These are phyloP conservation scores for Drosophila testacea DNA, from an alignment of 2,888 invertebrate genomes.

Conservation along the genomic window DNA sequence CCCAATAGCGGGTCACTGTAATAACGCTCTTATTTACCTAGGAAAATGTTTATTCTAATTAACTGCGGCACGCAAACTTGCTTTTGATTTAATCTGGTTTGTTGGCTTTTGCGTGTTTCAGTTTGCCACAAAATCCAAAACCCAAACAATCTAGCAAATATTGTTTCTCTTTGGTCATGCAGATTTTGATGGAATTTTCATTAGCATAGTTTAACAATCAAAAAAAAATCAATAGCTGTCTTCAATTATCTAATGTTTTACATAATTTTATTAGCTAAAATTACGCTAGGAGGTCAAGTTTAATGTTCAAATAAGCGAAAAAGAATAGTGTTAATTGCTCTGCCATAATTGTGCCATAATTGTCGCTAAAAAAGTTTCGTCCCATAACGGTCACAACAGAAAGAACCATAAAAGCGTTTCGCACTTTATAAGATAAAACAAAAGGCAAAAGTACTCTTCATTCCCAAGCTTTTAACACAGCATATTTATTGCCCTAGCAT, in stretches of 20 bases:
- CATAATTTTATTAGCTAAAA: slow-evolving; percentile 24
- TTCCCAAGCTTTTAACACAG: slow-evolving; percentile 18
- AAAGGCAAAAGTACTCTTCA: slow-evolving; percentile 16
- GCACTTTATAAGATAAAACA: slow-evolving; percentile 41
- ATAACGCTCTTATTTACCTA: slow-evolving; percentile 26
- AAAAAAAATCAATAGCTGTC: slow-evolving; percentile 43
- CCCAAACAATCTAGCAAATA: slow-evolving; percentile 27
- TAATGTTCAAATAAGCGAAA: slow-evolving; percentile 41
- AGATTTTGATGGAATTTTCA: slow-evolving; percentile 32
- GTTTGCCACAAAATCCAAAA: slow-evolving; percentile 44
- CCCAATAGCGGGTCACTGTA: slow-evolving; percentile 48
- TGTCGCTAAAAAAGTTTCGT: slow-evolving; percentile 49
- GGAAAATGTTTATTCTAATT: slow-evolving; percentile 66
- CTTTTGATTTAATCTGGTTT: slow-evolving; percentile 53
- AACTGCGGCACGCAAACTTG: slow-evolving; percentile 67
- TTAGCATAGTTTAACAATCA: slow-evolving; percentile 7
- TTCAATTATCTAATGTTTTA: slow-evolving; percentile 27
- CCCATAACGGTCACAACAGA: slow-evolving; percentile 25
- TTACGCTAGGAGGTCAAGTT: slow-evolving; percentile 61
- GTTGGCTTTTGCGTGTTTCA: slow-evolving; percentile 37
- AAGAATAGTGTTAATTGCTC: slow-evolving; percentile 54
- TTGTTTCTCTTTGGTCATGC: slow-evolving; percentile 40
- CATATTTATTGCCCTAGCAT: slow-evolving; percentile 18
- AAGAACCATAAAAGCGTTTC: slow-evolving; percentile 33
- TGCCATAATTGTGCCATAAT: slow-evolving; percentile 54